Conservation (phyloP, 2,113 vertebrate species). For the Burhinus oedicnemus region DNA sequence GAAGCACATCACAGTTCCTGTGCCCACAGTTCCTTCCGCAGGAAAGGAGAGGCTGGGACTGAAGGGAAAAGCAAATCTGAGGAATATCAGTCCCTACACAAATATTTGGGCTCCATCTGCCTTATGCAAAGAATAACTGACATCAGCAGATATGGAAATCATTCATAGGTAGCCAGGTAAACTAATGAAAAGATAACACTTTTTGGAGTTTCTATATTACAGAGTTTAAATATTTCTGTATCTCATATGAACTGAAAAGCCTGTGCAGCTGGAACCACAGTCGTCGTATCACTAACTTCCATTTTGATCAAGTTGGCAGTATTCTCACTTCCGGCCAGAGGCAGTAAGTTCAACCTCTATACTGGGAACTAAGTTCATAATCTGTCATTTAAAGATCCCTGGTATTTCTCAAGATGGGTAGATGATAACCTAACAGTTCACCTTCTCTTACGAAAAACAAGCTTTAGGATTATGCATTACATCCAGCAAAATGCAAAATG, state of each 20-base stretch:
- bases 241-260: not conserved
- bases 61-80: not conserved
- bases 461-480: not conserved
- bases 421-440: not conserved
- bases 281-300: not conserved
- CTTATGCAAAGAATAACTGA: not conserved
- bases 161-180: not conserved
- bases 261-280: not conserved
- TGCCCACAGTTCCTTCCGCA: not conserved
- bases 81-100: not conserved
- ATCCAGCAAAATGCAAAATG: not conserved
- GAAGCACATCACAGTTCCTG: not conserved
- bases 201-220: not conserved
- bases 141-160: not conserved
- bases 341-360: not conserved
- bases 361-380: not conserved
- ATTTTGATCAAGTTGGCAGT: not conserved
- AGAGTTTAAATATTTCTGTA: not conserved
- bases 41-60: not conserved
- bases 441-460: not conserved
- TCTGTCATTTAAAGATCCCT: not conserved
- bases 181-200: not conserved
- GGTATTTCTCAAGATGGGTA: not conserved
- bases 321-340: not conserved
- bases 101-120: not conserved